These are phyloP conservation scores for Corythaixoides concolor DNA, from an alignment of 2,113 vertebrate species.

Conservation along the genomic window DNA sequence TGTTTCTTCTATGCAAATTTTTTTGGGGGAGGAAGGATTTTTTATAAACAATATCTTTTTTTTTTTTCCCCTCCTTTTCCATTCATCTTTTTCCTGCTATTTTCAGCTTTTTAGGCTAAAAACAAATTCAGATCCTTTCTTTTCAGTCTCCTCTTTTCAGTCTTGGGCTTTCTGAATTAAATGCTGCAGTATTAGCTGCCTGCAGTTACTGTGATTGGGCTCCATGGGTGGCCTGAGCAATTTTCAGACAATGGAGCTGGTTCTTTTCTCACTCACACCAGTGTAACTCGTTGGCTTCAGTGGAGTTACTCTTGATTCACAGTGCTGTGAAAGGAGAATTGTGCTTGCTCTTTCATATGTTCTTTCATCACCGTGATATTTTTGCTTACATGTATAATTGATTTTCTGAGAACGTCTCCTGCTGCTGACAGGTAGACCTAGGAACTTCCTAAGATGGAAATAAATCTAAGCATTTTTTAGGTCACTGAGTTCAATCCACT, in stretches of 20 bases:
- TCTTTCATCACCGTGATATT: conserved; percentile 4
- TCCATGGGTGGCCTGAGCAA: conserved; percentile 22
- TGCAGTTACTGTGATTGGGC: conserved; percentile 27
- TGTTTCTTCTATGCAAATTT: neutral
- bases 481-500: conserved; percentile 11
- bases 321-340: neutral
- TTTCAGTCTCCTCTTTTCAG: conserved; percentile 12
- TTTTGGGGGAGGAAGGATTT: neutral
- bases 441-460: conserved; percentile 6
- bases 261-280: conserved; percentile 38
- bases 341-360: conserved; percentile 21
- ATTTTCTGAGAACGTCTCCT: conserved; percentile 26
- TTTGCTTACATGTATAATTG: conserved; percentile 43
- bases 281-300: conserved; percentile 16
- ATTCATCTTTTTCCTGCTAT: neutral
- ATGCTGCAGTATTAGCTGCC: conserved; percentile 2
- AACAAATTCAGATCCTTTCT: neutral
- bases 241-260: conserved; percentile 7
- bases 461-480: conserved; percentile 25
- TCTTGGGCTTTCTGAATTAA: conserved; percentile 2
- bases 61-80: neutral
- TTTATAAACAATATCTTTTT: neutral
- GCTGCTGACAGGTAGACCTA: neutral
- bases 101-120: neutral
- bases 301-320: conserved; percentile 22